Base-by-base conservation (phyloP, 1,140 invertebrate species). In the Neoseiulus cucumeris region DNA sequence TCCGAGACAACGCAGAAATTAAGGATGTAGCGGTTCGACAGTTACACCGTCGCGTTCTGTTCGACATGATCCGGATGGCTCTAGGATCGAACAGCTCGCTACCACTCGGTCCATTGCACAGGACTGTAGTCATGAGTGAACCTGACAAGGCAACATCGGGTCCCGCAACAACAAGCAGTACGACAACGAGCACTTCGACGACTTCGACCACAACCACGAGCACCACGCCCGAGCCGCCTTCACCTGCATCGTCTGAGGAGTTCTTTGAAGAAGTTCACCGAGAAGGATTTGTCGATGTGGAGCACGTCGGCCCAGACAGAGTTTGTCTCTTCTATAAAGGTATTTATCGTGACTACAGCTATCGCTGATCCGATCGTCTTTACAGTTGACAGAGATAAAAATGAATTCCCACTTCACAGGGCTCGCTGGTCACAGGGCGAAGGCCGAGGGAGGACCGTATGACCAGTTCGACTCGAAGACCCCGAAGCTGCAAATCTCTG, bases 241-340 rank as follows among this genome's bases (percentile, higher is more conserved):
- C 14, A 4, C 14, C 51, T 5, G 51, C 25, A 25, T 59, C 51
- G 4, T 17, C 51, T 2, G 51, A 59, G 22, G 14, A 59, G 51
- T 59, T 59, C 4, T 59, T 59, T 25, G 51, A 59, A 9, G 51
- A 59, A 59, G 22, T 59, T 17, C 51, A 59, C 51, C 17, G 51
- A 29, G 51, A 59, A 33, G 51, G 51, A 59, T 59, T 20, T 9
- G 51, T 59, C 4, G 51, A 59, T 59, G 14, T 59, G 14, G 51
- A 59, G 22, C 51, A 59, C 22, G 22, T 59, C 25, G 51, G 51
- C 51, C 25, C 25, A 14, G 51, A 59, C 33, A 25, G 22, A 17
- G 51, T 59, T 14, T 59, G 51, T 25, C 22, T 59, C 17, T 25
- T 29, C 51, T 59, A 59, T 9, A 59, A 59, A 59, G 51, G 51